A percentile compares a stretch with the other conserved stretches of the same genome.
These are phyloP conservation scores for Clunio marinus DNA, from an alignment of 2,888 invertebrate genomes.

Conservation along the genomic window DNA sequence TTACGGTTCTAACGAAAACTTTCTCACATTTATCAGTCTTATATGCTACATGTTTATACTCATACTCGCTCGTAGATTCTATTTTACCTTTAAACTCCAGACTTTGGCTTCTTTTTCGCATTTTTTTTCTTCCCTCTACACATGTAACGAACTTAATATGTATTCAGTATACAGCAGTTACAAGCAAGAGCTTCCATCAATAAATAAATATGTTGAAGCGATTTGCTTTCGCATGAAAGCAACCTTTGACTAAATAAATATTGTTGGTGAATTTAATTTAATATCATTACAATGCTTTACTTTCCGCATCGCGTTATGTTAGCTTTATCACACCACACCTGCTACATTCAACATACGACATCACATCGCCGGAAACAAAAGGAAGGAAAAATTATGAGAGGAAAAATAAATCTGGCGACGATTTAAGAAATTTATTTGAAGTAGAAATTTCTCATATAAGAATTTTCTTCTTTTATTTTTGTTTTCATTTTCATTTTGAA, in stretches of 20 bases:
- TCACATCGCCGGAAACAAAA: slow-evolving; percentile 2
- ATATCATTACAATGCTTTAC: slow-evolving; percentile 24
- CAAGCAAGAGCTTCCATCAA: slow-evolving; percentile 2
- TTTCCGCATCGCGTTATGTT: background rate
- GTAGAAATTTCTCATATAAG: background rate
- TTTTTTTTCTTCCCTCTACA: too few relatives aligned
- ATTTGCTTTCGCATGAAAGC: slow-evolving; percentile 15
- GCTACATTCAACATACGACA: background rate
- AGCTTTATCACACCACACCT: background rate
- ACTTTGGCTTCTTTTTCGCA: too few relatives aligned
- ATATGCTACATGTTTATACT: too few relatives aligned
- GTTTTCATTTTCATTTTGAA: background rate
- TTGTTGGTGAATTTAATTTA: slow-evolving; percentile 28
- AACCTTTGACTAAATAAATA: slow-evolving; percentile 21
- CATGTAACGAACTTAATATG: too few relatives aligned
- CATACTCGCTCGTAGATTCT: too few relatives aligned
- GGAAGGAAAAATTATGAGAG: background rate
- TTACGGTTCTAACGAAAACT: too few relatives aligned
- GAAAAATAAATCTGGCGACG: background rate
- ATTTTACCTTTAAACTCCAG: too few relatives aligned
- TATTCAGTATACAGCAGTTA: too few relatives aligned
- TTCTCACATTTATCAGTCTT: too few relatives aligned
- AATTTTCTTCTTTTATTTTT: background rate
- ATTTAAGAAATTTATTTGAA: background rate
- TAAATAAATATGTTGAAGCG: slow-evolving; percentile 29